Evolutionary conservation across 2,888 invertebrate species (phyloP), one percentile per base, ranked within the genome.

Genomic region (Drosophila merina): DNA sequence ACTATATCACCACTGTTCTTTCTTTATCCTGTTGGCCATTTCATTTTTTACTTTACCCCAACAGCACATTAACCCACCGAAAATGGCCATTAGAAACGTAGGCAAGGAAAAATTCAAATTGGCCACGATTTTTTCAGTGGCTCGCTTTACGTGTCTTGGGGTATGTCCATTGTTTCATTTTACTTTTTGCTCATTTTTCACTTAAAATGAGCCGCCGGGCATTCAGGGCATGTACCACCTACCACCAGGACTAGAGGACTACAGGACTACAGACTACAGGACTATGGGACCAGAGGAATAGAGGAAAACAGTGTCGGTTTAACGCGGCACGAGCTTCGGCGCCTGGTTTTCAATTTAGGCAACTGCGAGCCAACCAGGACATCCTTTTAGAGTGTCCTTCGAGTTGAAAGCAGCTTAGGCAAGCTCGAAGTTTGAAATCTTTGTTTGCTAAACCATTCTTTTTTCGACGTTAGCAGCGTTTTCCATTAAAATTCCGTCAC

Each of bases 401-500:
- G 76, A 79, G 79, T 79, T 74, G 77, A 74, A 75, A 84, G 88
- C 77, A 80, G 77, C 83, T 76, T 83, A 80, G 72, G 78, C 74
- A 76, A 78, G 72, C 77, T 74, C 72, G 73, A 58, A 58, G 57
- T 67, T 58, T 42, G 72, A 72, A 73, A 75, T 66, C 57, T 75
- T 79, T 84, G 84, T 84, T 87, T 89, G 87, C 74, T 81, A 86
- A 82, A 83, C 76, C 74, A 76, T 54, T 64, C 55, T 62, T 75
- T 36, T 77, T 75, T 66, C 69, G 77, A 76, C 81, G 77, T 87
- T 88, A 76, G 81, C 79, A 86, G 88, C 81, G 86, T 89, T 89
- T 89, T 89, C 89, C 88, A 89, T 89, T 89, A 89, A 90, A 89
- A 90, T 89, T 90, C 89, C 90, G 73, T 73, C 83, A 84, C 79